These are phyloP conservation scores for Ctenomys sociabilis DNA, from an alignment of 2,113 vertebrate species.

Conservation along the genomic window DNA sequence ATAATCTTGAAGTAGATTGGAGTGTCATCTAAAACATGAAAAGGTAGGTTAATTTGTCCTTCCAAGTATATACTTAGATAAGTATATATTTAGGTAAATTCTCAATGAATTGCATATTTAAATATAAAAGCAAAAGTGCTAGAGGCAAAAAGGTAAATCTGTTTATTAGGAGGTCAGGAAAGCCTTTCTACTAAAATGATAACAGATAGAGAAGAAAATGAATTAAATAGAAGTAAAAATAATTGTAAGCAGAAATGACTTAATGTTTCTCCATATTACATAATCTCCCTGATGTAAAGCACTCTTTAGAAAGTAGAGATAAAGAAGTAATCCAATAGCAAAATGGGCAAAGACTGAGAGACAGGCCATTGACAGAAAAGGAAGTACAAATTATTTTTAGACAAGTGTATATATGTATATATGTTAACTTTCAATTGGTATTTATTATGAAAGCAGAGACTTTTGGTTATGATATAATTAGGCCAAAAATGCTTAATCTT, in stretches of 20 bases:
- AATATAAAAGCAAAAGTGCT: neutral
- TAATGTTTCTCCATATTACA: no score
- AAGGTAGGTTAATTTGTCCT: neutral
- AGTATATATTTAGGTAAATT: conserved; percentile 32
- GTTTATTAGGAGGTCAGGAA: conserved; percentile 6
- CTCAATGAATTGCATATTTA: conserved; percentile 18
- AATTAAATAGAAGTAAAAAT: conserved; percentile 27
- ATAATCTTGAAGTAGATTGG: neutral
- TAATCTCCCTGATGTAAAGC: neutral
- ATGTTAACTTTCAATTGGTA: no score
- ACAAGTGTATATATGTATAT: neutral
- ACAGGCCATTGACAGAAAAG: neutral
- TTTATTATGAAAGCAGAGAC: no score
- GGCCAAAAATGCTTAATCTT: no score
- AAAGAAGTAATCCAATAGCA: neutral
- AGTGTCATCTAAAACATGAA: neutral
- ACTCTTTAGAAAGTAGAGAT: neutral
- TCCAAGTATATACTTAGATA: neutral
- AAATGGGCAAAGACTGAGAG: conserved; percentile 1
- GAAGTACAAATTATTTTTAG: neutral
- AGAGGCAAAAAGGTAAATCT: neutral
- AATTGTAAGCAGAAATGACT: conserved; percentile 44
- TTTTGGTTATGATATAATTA: no score
- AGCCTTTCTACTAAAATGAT: conserved; percentile 14
- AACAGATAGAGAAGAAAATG: neutral